Evolutionary conservation across 2,113 vertebrate genomes (phyloP), one percentile per base, ranked within the genome.

Genomic region (Budorcas taxicolor): DNA sequence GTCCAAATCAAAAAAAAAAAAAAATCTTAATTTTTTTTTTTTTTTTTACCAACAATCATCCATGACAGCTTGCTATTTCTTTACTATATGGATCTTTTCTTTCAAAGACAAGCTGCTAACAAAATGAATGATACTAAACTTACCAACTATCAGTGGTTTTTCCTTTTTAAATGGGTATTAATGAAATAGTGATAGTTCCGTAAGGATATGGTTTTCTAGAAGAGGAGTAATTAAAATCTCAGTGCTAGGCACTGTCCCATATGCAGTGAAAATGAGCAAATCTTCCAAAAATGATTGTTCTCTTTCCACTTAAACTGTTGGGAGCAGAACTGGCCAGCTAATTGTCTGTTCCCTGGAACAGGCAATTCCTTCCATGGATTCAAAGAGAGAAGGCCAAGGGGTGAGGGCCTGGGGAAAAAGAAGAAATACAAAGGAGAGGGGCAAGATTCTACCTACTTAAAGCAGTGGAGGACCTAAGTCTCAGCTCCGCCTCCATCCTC

Each of bases 181-280:
- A 88, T 81, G 71, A 90, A 91, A 86, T 31, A 91, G 57, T 40
- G 25, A 3, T n/a, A 82, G 47, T 53, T 14, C 55, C 19, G 21
- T 36, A 92, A 78, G 43, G 50, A 57, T 92, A 57, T 87, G 23
- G 1, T 25, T 86, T 87, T 87, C 83, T 86, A 81, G 53, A 90
- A 67, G 76, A 45, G 23, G 19, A 62, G 53, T 64, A 36, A 80
- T 23, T 76, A 40, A 43, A n/a, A n/a, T 78, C 43, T 91, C 45
- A 87, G 8, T 64, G 10, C 45, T 87, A n/a, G 31, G 3, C 40
- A 87, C 36, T 86, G 47, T 64, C 43, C 45, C 13, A 14, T 55
- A 83, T 90, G 80, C 57, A 60, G 12, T 45, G 47, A 88, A 90
- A 83, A 74, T 53, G 45, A 82, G 36, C 25, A 67, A 67, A 92